phyloP scores from a whole-genome alignment of 2,888 invertebrate genomes.

The Zygaena filipendulae region DNA sequence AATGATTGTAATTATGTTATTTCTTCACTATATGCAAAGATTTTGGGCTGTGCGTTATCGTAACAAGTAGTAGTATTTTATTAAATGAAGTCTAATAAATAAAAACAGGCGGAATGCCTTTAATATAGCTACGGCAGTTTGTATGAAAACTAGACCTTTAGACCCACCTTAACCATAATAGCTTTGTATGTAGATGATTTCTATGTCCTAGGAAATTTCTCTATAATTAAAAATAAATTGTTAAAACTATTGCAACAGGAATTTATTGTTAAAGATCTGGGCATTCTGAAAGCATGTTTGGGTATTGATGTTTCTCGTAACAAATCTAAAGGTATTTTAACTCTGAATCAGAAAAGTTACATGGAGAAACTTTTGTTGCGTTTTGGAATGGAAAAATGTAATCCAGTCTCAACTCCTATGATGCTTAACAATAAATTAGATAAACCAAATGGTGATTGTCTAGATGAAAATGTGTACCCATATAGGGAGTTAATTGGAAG shows the following conservation, averaged over 20 bases:
- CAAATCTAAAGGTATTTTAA: constrained; percentile 3
- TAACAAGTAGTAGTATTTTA: too few relatives aligned
- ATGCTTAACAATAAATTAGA: too few relatives aligned
- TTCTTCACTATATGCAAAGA: too few relatives aligned
- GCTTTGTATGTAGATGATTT: constrained; percentile 6
- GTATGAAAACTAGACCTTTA: too few relatives aligned
- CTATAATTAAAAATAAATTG: neutral
- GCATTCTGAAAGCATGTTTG: constrained; percentile 2
- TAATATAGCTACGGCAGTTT: too few relatives aligned
- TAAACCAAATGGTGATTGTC: too few relatives aligned
- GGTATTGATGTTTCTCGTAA: constrained; percentile 4
- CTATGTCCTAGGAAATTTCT: constrained; percentile 1
- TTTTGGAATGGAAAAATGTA: constrained; percentile 4
- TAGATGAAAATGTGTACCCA: constrained; percentile 1
- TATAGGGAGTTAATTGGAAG: constrained; percentile 7
- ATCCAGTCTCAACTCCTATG: constrained; percentile 3
- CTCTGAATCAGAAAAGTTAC: constrained; percentile 5
- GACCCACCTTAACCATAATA: too few relatives aligned
- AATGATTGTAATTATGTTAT: too few relatives aligned
- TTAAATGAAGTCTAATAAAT: too few relatives aligned
- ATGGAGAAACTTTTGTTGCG: constrained; percentile 3
- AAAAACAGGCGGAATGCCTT: too few relatives aligned
- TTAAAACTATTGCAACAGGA: constrained; percentile 1
- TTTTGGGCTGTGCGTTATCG: too few relatives aligned
- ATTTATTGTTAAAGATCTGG: constrained; percentile 5